phyloP scores from a whole-genome alignment of 2,113 vertebrate species.

The Sakesphorus luctuosus region DNA sequence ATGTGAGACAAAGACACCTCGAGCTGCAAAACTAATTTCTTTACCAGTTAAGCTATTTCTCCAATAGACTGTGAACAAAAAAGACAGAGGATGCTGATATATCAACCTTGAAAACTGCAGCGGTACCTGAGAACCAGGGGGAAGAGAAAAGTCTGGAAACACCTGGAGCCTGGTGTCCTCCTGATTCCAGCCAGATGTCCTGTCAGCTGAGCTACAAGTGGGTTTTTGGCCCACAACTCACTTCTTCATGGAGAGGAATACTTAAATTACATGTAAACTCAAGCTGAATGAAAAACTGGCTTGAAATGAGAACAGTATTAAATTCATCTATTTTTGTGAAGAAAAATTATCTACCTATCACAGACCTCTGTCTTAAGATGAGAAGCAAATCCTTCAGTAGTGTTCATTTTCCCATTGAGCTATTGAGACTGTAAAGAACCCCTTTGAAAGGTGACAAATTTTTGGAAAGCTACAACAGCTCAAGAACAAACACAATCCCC shows the following conservation, averaged over 20 bases:
- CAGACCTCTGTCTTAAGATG: neutral
- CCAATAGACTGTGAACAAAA: neutral
- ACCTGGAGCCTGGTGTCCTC: neutral
- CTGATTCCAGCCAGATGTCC: neutral
- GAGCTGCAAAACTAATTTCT: neutral
- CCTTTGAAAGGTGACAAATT: neutral
- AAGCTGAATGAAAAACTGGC: neutral
- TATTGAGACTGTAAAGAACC: neutral
- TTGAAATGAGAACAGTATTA: neutral
- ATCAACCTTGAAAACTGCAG: neutral
- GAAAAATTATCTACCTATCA: neutral
- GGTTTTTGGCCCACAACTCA: fast-evolving
- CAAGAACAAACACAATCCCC: neutral
- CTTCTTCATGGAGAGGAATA: neutral
- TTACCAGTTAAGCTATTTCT: neutral
- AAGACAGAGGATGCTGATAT: neutral
- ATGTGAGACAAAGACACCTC: neutral
- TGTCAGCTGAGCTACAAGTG: neutral
- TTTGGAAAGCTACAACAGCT: neutral
- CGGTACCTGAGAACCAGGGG: neutral
- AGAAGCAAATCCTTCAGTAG: neutral
- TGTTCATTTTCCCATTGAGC: neutral
- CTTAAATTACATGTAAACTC: neutral
- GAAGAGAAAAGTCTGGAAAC: neutral
- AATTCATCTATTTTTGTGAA: neutral